A percentile compares a stretch with the other conserved stretches of the same genome.
phyloP scores from a whole-genome alignment of 2,888 invertebrate species.

The Drosophila testacea region DNA sequence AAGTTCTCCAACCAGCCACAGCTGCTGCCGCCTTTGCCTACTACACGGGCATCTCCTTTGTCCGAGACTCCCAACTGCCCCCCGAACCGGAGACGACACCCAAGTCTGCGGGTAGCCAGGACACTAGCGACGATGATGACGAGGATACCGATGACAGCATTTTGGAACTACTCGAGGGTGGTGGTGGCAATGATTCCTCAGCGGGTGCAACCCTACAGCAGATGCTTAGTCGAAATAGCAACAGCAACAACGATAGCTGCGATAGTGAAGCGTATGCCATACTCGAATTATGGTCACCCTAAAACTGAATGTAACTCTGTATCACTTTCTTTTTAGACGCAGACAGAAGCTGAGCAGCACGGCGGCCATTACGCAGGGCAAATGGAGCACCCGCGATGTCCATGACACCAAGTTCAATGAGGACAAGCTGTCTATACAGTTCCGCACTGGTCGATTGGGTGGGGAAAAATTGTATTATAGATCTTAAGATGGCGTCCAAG shows the following conservation, averaged over 20 bases:
- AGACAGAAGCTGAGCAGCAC: constrained; percentile 60
- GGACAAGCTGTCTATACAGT: constrained; percentile 91
- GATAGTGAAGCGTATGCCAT: constrained; percentile 69
- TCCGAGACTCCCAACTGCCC: constrained; percentile 63
- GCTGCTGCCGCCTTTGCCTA: constrained; percentile 75
- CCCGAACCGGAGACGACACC: constrained; percentile 38
- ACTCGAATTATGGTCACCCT: neutral
- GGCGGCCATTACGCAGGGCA: constrained; percentile 81
- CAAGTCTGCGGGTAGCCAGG: constrained; percentile 52
- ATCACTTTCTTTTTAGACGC: constrained; percentile 45
- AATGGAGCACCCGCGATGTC: constrained; percentile 90
- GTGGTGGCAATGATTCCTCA: constrained; percentile 46
- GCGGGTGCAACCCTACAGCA: constrained; percentile 64
- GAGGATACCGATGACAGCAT: constrained; percentile 71
- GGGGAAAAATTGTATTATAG: constrained; percentile 7
- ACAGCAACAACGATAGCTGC: constrained; percentile 64
- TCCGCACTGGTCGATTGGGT: constrained; percentile 90
- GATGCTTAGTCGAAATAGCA: constrained; percentile 53
- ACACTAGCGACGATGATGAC: constrained; percentile 68
- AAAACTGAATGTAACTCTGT: neutral
- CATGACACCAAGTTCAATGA: constrained; percentile 94
- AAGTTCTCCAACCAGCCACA: constrained; percentile 63
- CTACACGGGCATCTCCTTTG: constrained; percentile 79
- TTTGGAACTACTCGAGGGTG: constrained; percentile 56
- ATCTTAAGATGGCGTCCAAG: neutral